phyloP scores from a whole-genome alignment of 2,113 vertebrate genomes.

The Sclerurus mexicanus region DNA sequence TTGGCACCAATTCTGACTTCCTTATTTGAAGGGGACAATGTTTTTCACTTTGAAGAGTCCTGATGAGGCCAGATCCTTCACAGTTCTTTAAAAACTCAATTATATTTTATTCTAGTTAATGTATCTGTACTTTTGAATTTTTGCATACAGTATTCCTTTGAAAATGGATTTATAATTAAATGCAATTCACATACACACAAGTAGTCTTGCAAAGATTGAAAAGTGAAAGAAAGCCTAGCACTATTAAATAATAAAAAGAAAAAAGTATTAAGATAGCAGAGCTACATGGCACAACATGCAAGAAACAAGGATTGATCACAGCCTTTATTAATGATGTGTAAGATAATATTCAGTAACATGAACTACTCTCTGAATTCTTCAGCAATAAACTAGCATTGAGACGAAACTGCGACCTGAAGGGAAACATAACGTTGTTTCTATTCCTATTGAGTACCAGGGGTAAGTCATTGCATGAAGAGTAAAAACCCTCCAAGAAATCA shows the following conservation, averaged over 20 bases:
- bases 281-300: neutral
- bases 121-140: neutral
- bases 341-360: neutral
- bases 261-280: neutral
- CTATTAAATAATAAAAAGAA: neutral
- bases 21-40: neutral
- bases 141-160: neutral
- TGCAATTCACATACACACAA: neutral
- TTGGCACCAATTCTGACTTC: neutral
- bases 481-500: neutral
- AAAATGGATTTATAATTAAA: neutral
- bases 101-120: neutral
- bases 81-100: neutral
- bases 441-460: neutral
- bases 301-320: neutral
- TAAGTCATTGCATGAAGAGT: neutral
- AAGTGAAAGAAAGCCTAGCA: neutral
- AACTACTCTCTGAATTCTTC: neutral
- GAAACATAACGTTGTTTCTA: neutral
- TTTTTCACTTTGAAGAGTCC: neutral
- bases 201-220: neutral
- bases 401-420: neutral
- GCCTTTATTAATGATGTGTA: neutral
- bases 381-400: neutral
- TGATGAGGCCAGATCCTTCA: neutral